phyloP scores from a whole-genome alignment of 2,888 invertebrate genomes.

The Hesperia comma region DNA sequence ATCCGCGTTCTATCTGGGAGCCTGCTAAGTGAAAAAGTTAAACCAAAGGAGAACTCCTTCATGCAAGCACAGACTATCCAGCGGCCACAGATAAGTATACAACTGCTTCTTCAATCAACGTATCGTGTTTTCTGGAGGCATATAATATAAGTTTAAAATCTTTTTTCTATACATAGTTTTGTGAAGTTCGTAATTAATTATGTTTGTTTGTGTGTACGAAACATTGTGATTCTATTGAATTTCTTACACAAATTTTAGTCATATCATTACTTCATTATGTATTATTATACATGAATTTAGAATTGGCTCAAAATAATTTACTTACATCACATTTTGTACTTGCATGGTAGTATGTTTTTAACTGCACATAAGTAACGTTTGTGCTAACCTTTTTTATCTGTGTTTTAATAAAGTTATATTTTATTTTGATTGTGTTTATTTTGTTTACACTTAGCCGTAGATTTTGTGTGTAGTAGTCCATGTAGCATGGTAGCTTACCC shows the following conservation, averaged over 20 bases:
- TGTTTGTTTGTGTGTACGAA: not conserved
- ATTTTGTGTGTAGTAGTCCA: too few species aligned
- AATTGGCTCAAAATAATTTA: not conserved
- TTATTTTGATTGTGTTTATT: conserved; percentile 21
- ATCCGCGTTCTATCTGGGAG: too few species aligned
- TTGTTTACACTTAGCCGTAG: conserved; percentile 3
- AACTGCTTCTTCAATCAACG: too few species aligned
- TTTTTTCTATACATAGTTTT: not conserved
- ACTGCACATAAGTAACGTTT: conserved; percentile 6
- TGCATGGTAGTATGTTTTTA: conserved; percentile 22
- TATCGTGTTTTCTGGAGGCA: too few species aligned
- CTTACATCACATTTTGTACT: conserved; percentile 19
- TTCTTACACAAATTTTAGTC: not conserved
- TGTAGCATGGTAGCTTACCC: too few species aligned
- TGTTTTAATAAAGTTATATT: conserved; percentile 19
- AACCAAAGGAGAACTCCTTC: too few species aligned
- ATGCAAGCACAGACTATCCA: too few species aligned
- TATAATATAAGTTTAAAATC: too few species aligned
- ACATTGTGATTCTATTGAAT: not conserved
- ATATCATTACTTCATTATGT: not conserved
- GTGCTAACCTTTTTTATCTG: conserved; percentile 25
- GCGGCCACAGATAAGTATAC: too few species aligned
- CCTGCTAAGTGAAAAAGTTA: too few species aligned
- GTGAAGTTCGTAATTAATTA: not conserved
- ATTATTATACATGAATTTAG: not conserved